Base-by-base conservation (phyloP, 2,888 invertebrate species). In the Pimpla rufipes region DNA sequence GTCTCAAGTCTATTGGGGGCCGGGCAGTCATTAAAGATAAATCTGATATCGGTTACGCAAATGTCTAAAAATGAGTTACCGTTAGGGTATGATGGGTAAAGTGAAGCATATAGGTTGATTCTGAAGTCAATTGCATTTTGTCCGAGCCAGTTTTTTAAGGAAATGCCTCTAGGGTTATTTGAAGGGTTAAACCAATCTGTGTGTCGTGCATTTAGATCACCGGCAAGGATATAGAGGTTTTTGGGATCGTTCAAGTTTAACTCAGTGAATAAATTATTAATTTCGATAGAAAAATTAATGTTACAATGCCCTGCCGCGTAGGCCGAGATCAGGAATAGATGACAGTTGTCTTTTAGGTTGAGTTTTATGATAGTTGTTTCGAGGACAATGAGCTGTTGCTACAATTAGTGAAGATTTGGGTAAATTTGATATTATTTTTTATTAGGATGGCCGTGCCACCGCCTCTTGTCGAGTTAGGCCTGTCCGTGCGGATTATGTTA, bases 171-270 rank as follows among this genome's bases (percentile, higher is more conserved):
- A 0, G 42, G 11, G 42, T 85, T 85, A 11, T 73, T 68, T 7
- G 45, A 52, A 0, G n/a, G 1, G 16, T 81, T 79, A 21, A 10
- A 7, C 84, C 85, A 85, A 1, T 71, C 29, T 1, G 6, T 16
- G 18, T 79, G 74, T 11, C 78, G 82, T 0, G 85, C 81, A 23
- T 85, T 85, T 2, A 85, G 47, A 29, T 79, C 81, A 0, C 84
- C 83, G 0, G 79, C 85, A 16, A 84, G 11, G 6, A 81, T 66
- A 11, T 66, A 84, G 8, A n/a, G 66, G 42, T 78, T 82, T 3
- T 67, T 37, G 8, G 23, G 18, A 1, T 75, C 16, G 21, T 42
- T 11, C 16, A 84, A 29, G 0, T 81, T 70, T 2, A 81, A 23
- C 35, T 81, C 71, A 4, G 3, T 13, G 50, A 81, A 75, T 10